These are phyloP conservation scores for Oryctes rhinoceros DNA, from an alignment of 1,140 invertebrate species.

Conservation along the genomic window DNA sequence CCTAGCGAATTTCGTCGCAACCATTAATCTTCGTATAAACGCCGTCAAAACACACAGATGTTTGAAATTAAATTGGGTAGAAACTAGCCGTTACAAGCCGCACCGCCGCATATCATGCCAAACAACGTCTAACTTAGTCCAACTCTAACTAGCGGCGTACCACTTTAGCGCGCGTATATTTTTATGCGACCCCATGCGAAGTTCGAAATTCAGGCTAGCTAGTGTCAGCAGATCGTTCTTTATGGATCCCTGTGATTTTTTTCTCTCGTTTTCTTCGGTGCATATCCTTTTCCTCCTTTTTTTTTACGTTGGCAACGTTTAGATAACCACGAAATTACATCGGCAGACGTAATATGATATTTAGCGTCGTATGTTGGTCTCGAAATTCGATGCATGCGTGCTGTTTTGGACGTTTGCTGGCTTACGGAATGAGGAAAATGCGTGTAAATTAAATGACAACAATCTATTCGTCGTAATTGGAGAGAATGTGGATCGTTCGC, in stretches of 20 bases:
- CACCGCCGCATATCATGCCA: constrained; percentile 1
- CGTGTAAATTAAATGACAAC: not conserved
- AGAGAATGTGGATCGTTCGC: not conserved
- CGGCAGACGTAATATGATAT: constrained; percentile 31
- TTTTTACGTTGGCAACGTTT: not conserved
- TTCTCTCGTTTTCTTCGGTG: not conserved
- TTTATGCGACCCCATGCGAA: constrained; percentile 29
- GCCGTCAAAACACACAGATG: constrained; percentile 35
- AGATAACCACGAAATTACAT: constrained; percentile 7
- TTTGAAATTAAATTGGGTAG: constrained; percentile 30
- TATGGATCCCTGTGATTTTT: not conserved
- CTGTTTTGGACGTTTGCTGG: not conserved
- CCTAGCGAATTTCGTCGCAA: constrained; percentile 8
- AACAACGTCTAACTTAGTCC: not conserved
- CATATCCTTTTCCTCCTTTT: not conserved
- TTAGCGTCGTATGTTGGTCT: not conserved
- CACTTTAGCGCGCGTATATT: not conserved
- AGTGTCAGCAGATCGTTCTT: constrained; percentile 9
- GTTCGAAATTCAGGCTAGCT: not conserved
- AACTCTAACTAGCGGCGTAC: not conserved
- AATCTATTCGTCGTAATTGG: not conserved
- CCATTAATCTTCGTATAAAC: constrained; percentile 30
- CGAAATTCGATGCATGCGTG: not conserved
- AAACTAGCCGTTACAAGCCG: constrained; percentile 24
- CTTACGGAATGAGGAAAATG: constrained; percentile 11